Base-by-base conservation (phyloP, 2,797 vertebrate species). In the Poeciliopsis infans region DNA sequence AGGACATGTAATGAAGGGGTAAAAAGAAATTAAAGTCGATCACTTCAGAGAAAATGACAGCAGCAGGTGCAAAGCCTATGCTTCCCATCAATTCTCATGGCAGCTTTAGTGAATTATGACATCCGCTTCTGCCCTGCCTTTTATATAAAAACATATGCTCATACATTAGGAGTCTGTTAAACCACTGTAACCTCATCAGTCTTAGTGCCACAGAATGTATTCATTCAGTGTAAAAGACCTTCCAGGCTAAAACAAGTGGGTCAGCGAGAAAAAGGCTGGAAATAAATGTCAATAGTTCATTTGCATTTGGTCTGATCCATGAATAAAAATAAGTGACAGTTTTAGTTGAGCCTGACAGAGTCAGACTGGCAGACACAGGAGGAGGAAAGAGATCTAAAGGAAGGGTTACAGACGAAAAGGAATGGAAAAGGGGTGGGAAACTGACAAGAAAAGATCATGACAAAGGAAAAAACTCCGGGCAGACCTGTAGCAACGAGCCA, bases 391-490 rank as follows among this genome's bases (percentile, higher is more conserved):
- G 41, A 84, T 85, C 80, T 86, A 79, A 89, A 81, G 64, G 25
- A 71, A 86, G 57, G 83, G 76, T 71, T 72, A 85, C 51, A 64
- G 79, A 79, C 4, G 5, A 55, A 86, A 72, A 80, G 57, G 79
- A 84, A 87, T 13, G 70, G 72, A 75, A 79, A 83, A 77, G 73
- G 41, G 76, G 71, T 59, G 74, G 69, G 68, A 76, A 73, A 53
- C 66, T 79, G 87, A 88, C 87, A 87, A 80, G 59, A 45, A 78
- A 79, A 86, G 64, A 83, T 33, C 72, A 75, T 25, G 86, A 85
- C 64, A 49, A 79, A 86, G 61, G 76, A 73, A 85, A 83, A 86
- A 49, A 81, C 74, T 70, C 72, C 36, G 75, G 36, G 76, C 69
- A 81, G 55, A 89, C 86, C 85, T 85, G 76, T 86, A 87, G 79